Evolutionary conservation across 2,797 vertebrate species (phyloP).

Genomic region (Melanotaenia parkinsoni): DNA sequence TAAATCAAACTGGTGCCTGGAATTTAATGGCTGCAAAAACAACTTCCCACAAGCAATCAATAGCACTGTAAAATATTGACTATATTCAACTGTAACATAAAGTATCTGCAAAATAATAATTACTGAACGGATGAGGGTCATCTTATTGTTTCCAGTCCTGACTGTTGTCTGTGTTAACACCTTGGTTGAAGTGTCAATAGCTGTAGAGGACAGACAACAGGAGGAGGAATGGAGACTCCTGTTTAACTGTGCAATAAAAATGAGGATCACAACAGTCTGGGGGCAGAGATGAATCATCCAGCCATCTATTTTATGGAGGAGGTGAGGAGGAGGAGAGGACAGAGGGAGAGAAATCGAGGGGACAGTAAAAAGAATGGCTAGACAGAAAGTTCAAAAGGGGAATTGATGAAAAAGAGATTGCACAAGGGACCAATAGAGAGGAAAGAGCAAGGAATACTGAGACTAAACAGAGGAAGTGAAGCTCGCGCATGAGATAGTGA

Average conservation of each 20-base stretch:
- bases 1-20: constrained; percentile 46
- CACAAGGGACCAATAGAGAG: constrained; percentile 24
- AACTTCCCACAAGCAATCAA: constrained; percentile 54
- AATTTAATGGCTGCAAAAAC: constrained; percentile 54
- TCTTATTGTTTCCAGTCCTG: constrained; percentile 41
- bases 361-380: constrained; percentile 34
- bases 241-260: constrained; percentile 62
- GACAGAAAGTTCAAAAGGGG: constrained; percentile 41
- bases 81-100: constrained; percentile 49
- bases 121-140: background rate
- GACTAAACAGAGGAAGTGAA: constrained; percentile 27
- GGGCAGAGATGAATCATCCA: constrained; percentile 69
- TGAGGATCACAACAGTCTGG: constrained; percentile 64
- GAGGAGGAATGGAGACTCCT: constrained; percentile 44
- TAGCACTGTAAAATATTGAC: constrained; percentile 45
- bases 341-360: constrained; percentile 36
- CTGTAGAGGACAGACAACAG: constrained; percentile 52
- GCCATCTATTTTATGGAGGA: constrained; percentile 54
- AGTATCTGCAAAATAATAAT: constrained; percentile 50
- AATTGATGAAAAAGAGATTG: constrained; percentile 41
- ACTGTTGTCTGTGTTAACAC: constrained; percentile 15
- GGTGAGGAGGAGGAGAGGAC: constrained; percentile 54
- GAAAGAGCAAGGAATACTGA: constrained; percentile 10
- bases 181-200: constrained; percentile 51
- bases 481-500: constrained; percentile 16